These are phyloP conservation scores for Drosophila suboccidentalis DNA, from an alignment of 2,888 invertebrate genomes.

Conservation along the genomic window DNA sequence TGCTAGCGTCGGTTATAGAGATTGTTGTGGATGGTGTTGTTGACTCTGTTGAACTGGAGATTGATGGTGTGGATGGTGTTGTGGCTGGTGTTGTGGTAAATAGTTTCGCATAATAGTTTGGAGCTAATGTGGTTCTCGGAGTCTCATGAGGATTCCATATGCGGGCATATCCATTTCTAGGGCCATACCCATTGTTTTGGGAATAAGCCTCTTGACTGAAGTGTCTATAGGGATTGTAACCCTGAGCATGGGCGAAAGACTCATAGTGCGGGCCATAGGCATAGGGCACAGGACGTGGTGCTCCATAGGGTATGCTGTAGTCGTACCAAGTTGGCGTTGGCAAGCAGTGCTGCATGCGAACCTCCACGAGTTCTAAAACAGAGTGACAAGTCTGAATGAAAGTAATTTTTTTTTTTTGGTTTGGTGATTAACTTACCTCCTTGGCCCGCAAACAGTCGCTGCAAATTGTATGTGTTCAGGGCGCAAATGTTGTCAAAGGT, in stretches of 20 bases:
- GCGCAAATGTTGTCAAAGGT: slow-evolving; percentile 30
- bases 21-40: background rate
- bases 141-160: slow-evolving; percentile 8
- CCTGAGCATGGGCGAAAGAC: background rate
- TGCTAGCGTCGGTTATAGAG: too few relatives aligned
- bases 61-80: background rate
- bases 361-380: slow-evolving; percentile 25
- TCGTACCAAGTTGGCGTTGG: slow-evolving; percentile 18
- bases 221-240: slow-evolving; percentile 8
- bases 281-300: background rate
- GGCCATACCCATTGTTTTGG: background rate
- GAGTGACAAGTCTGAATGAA: background rate
- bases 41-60: background rate
- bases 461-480: slow-evolving; percentile 27
- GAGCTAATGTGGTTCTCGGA: background rate
- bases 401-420: too few relatives aligned
- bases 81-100: background rate
- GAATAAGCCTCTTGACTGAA: slow-evolving; percentile 7
- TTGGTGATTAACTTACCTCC: slow-evolving; percentile 11
- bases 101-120: background rate
- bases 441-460: slow-evolving; percentile 29
- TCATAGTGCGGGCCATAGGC: background rate
- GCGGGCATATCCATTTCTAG: background rate
- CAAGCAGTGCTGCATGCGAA: slow-evolving; percentile 34
- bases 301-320: slow-evolving; percentile 21